A percentile compares a stretch with the other conserved stretches of the same genome.
These are phyloP conservation scores for Meganola albula DNA, from an alignment of 2,888 invertebrate genomes.

Conservation along the genomic window DNA sequence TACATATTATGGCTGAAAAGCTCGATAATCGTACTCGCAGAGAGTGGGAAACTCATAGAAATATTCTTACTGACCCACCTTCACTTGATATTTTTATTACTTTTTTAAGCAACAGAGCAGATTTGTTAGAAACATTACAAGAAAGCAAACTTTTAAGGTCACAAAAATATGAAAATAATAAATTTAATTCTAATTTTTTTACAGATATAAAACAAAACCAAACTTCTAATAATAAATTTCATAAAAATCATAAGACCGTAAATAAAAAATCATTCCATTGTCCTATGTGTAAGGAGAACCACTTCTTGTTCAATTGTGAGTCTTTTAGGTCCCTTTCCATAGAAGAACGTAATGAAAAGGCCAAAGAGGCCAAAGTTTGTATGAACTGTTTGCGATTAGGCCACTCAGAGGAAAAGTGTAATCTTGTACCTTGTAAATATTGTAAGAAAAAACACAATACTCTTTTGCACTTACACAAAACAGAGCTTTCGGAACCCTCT, in stretches of 20 bases:
- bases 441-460: background rate
- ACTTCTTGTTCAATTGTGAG: background rate
- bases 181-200: background rate
- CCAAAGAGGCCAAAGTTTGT: background rate
- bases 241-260: too few relatives aligned
- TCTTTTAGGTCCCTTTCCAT: background rate
- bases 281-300: background rate
- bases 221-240: too few relatives aligned
- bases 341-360: background rate
- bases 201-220: background rate
- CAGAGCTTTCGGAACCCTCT: too few relatives aligned
- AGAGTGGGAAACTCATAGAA: slow-evolving; percentile 6
- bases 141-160: background rate
- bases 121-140: background rate
- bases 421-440: background rate
- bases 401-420: background rate
- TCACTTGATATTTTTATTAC: slow-evolving; percentile 5
- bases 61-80: slow-evolving; percentile 1
- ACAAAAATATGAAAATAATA: background rate
- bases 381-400: background rate
- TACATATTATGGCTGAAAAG: slow-evolving; percentile 2
- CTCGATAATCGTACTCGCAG: slow-evolving; percentile 4
- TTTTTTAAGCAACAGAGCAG: slow-evolving; percentile 5
- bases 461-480: background rate
- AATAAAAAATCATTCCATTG: too few relatives aligned